Conservation (phyloP, 2,113 vertebrate genomes). For the Melanotaenia duboulayi region DNA sequence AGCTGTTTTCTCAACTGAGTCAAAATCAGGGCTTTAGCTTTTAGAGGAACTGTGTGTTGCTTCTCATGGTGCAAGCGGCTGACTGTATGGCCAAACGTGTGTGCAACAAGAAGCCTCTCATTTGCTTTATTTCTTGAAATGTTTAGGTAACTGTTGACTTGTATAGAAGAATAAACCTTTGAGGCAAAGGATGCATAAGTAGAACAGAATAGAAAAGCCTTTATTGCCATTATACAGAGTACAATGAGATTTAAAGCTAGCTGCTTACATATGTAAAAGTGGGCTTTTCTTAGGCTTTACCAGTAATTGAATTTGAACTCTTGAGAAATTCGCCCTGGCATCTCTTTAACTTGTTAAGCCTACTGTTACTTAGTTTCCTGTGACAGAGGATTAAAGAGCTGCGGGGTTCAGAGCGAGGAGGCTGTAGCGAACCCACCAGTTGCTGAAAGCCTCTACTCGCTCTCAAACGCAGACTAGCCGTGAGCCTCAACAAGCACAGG, state of each 20-base stretch:
- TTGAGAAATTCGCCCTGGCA: not conserved
- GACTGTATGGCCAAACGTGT: slow-evolving; percentile 19
- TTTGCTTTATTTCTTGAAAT: not conserved
- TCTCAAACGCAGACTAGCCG: slow-evolving; percentile 9
- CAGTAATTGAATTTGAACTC: not conserved
- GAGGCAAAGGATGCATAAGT: not conserved
- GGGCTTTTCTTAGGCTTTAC: not conserved
- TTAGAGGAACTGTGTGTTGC: slow-evolving; percentile 42
- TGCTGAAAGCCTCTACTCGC: slow-evolving; percentile 19
- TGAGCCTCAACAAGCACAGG: slow-evolving; percentile 57
- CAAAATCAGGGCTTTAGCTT: slow-evolving; percentile 28
- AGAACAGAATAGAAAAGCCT: too few species aligned
- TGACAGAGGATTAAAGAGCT: slow-evolving; percentile 28
- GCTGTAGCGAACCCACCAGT: slow-evolving; percentile 10
- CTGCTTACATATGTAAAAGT: not conserved
- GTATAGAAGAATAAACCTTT: not conserved
- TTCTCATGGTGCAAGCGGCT: slow-evolving; percentile 25
- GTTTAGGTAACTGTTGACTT: not conserved
- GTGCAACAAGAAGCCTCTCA: slow-evolving; percentile 2
- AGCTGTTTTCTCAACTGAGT: slow-evolving; percentile 29
- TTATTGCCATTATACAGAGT: too few species aligned
- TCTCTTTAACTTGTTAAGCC: slow-evolving; percentile 7
- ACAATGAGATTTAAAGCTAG: too few species aligned
- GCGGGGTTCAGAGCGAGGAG: slow-evolving; percentile 12
- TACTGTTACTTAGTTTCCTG: slow-evolving; percentile 20